phyloP scores from a whole-genome alignment of 2,888 invertebrate genomes.

The Psylliodes chrysocephalus region DNA sequence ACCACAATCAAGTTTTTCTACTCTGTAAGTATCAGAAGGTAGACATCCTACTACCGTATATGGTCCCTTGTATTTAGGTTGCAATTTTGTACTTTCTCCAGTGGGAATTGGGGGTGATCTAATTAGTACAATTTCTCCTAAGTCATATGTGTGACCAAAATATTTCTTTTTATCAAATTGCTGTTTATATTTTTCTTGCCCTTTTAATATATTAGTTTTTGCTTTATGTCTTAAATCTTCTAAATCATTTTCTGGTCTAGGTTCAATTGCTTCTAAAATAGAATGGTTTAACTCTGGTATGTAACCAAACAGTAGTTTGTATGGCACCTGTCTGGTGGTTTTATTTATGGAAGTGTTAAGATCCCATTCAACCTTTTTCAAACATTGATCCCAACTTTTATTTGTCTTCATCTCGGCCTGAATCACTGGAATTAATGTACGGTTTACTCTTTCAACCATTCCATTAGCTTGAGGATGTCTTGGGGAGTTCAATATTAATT shows the following conservation, averaged over 20 bases:
- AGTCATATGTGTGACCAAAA: not conserved
- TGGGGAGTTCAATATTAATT: constrained; percentile 37
- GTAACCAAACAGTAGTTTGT: constrained; percentile 38
- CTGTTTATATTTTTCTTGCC: constrained; percentile 1
- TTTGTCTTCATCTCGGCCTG: constrained; percentile 15
- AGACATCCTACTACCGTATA: not conserved
- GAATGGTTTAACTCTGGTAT: not conserved
- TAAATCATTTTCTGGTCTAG: no score
- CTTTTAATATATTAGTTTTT: not conserved
- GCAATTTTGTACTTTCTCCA: not conserved
- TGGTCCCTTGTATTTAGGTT: constrained; percentile 3
- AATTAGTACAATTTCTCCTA: not conserved
- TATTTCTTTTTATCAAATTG: not conserved
- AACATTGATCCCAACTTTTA: constrained; percentile 28
- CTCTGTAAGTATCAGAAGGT: not conserved
- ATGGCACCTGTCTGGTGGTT: constrained; percentile 41
- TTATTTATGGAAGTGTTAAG: constrained; percentile 40
- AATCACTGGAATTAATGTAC: constrained; percentile 31
- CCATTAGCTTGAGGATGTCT: constrained; percentile 47
- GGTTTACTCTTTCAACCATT: constrained; percentile 37
- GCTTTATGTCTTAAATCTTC: not conserved
- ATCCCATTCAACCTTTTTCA: constrained; percentile 38
- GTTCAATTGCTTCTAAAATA: not conserved
- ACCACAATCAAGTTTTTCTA: not conserved
- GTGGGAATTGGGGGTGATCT: not conserved